phyloP scores from a whole-genome alignment of 2,888 invertebrate genomes.

The Eurytoma adleriae region DNA sequence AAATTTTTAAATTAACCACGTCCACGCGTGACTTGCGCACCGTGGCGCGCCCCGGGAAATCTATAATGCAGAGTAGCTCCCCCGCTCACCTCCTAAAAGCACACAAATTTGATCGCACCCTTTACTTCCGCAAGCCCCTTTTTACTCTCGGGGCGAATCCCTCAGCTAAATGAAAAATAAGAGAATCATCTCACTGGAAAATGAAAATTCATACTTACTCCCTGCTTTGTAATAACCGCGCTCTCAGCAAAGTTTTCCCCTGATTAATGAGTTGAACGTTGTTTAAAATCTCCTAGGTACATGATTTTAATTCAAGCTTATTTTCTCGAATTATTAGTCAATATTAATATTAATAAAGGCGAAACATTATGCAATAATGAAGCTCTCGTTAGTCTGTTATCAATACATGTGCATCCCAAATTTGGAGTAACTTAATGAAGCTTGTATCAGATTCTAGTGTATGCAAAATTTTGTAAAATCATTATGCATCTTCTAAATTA shows the following conservation, averaged over 20 bases:
- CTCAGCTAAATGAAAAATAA: conserved; percentile 39
- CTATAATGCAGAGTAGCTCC: conserved; percentile 36
- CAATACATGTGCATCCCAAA: too few relatives aligned
- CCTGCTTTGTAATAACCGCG: conserved; percentile 11
- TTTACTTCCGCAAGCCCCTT: conserved; percentile 23
- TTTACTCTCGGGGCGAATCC: background rate
- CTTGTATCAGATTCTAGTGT: too few relatives aligned
- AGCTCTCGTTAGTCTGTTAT: too few relatives aligned
- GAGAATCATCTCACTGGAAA: conserved; percentile 19
- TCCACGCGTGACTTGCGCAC: conserved; percentile 12
- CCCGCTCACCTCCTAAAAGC: background rate
- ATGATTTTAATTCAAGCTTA: too few relatives aligned
- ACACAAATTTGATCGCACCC: conserved; percentile 9
- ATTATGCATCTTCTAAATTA: too few relatives aligned
- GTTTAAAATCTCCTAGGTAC: too few relatives aligned
- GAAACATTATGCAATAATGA: too few relatives aligned
- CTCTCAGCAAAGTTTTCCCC: conserved; percentile 32
- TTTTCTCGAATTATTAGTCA: too few relatives aligned
- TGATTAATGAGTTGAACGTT: background rate
- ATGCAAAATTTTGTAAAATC: too few relatives aligned
- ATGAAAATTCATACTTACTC: conserved; percentile 19
- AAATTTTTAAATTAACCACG: conserved; percentile 51
- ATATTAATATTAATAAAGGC: too few relatives aligned
- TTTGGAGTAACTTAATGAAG: too few relatives aligned
- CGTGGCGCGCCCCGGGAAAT: conserved; percentile 50